phyloP scores from a whole-genome alignment of 2,888 invertebrate genomes.

The Drosophila kuntzei region DNA sequence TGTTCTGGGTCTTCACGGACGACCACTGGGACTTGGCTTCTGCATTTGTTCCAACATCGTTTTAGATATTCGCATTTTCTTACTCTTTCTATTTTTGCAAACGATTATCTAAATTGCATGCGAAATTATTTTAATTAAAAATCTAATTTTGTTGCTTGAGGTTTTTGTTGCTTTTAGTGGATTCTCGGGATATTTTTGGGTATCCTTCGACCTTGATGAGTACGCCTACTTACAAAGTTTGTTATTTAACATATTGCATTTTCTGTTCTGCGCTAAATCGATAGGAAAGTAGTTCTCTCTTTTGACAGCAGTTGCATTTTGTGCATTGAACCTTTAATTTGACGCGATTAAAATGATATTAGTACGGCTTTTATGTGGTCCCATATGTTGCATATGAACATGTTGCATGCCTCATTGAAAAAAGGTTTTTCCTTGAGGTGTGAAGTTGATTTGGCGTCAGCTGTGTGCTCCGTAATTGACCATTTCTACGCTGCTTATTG shows the following conservation, averaged over 20 bases:
- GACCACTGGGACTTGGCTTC: constrained; percentile 19
- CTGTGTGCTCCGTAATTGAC: constrained; percentile 60
- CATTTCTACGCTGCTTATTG: constrained; percentile 73
- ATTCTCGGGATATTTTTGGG: neutral
- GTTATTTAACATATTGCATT: constrained; percentile 57
- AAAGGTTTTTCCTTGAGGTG: constrained; percentile 66
- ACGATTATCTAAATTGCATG: constrained; percentile 86
- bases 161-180: neutral
- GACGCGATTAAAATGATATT: constrained; percentile 84
- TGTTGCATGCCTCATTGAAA: constrained; percentile 37
- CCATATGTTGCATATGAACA: constrained; percentile 68
- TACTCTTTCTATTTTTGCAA: constrained; percentile 58
- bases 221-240: constrained; percentile 36
- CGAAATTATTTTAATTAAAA: constrained; percentile 86
- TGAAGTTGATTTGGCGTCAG: constrained; percentile 76
- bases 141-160: constrained; percentile 83
- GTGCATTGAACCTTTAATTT: constrained; percentile 77
- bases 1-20: neutral
- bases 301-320: constrained; percentile 21
- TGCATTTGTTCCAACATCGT: constrained; percentile 20
- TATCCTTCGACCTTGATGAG: neutral
- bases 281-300: constrained; percentile 52
- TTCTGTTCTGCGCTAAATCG: no score
- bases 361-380: constrained; percentile 41
- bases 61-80: constrained; percentile 24